These are phyloP conservation scores for Eudyptes chrysolophus DNA, from an alignment of 2,113 vertebrate species.

Conservation along the genomic window DNA sequence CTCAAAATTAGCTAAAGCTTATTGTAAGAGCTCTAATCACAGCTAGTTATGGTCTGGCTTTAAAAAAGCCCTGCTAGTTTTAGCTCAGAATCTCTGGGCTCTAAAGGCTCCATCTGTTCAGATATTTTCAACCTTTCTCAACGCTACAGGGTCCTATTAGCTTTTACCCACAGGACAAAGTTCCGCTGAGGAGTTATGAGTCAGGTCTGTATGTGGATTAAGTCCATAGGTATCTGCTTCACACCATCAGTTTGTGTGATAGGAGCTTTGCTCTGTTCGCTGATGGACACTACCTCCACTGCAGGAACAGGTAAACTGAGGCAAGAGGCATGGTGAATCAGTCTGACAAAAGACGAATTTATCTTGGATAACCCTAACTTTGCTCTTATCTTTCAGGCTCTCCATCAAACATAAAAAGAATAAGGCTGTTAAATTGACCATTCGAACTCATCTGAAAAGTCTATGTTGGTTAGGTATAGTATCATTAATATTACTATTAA, in stretches of 20 bases:
- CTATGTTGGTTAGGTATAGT: background rate
- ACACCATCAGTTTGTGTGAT: background rate
- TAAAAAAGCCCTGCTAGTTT: background rate
- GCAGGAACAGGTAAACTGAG: background rate
- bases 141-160: background rate
- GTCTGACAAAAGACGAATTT: background rate
- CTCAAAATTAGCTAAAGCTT: conserved; percentile 19
- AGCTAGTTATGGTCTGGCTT: background rate
- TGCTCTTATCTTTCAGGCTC: background rate
- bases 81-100: background rate
- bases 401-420: background rate
- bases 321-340: background rate
- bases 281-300: background rate
- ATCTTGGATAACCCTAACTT: background rate
- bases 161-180: background rate
- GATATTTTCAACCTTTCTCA: background rate
- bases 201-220: background rate
- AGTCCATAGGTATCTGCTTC: background rate
- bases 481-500: background rate
- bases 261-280: background rate
- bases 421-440: background rate
- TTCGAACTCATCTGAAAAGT: background rate
- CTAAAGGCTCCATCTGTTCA: background rate
- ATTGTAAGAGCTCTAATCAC: background rate
- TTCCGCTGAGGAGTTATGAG: background rate